Percentiles rank a stretch among this genome's conserved stretches.
Evolutionary conservation across 1,140 invertebrate species (phyloP).

Genomic region (Acromyrmex echinatior): DNA sequence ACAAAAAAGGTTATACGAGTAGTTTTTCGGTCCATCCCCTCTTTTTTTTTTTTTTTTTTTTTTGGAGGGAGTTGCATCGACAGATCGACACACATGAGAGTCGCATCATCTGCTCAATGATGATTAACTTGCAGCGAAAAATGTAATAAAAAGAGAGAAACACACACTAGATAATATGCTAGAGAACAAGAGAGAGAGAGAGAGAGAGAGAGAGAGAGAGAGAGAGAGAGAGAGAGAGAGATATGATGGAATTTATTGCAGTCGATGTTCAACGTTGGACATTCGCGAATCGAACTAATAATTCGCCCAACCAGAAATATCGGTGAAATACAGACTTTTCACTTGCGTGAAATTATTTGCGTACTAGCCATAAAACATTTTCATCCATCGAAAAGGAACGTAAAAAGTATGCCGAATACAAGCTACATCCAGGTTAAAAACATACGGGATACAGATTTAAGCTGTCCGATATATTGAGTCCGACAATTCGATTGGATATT

Average conservation of each 20-base stretch:
- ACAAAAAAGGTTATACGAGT: background rate
- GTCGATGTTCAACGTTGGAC: background rate
- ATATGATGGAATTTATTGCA: constrained; percentile 39
- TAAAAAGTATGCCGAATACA: constrained; percentile 19
- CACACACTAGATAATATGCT: too few relatives aligned
- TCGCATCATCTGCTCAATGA: background rate
- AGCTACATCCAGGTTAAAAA: background rate
- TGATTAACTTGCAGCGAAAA: constrained; percentile 4
- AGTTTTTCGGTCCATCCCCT: background rate
- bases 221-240: background rate
- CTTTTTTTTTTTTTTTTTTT: constrained; percentile 13
- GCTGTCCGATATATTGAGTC: background rate
- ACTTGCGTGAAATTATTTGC: constrained; percentile 38
- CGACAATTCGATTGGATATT: background rate
- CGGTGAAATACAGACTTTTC: constrained; percentile 40
- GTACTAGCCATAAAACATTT: constrained; percentile 11
- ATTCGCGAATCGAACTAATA: constrained; percentile 38
- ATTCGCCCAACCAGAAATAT: constrained; percentile 42
- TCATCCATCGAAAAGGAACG: constrained; percentile 4
- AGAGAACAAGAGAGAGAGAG: background rate
- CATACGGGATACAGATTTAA: background rate
- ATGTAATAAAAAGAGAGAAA: background rate
- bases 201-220: background rate
- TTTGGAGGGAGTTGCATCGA: constrained; percentile 10
- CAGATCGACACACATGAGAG: constrained; percentile 3